phyloP scores from a whole-genome alignment of 2,888 invertebrate species.

The Caenorhabditis virilis region DNA sequence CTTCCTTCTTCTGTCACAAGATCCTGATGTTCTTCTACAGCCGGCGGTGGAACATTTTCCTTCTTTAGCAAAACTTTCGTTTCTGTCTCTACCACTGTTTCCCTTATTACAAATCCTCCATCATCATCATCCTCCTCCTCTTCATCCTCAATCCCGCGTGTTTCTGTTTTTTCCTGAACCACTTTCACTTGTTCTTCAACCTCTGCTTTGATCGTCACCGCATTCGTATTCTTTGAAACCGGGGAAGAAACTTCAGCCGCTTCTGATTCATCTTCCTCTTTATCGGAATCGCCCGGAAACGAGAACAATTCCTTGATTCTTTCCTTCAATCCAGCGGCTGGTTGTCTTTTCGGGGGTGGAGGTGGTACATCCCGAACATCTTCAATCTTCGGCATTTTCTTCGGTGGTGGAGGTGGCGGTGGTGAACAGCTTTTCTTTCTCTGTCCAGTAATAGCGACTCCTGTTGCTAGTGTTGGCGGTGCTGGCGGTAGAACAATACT shows the following conservation, averaged over 20 bases:
- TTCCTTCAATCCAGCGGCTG: slow-evolving; percentile 26
- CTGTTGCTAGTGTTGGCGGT: slow-evolving; percentile 13
- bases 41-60: no score
- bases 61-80: no score
- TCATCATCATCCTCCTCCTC: slow-evolving; percentile 3
- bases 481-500: background rate
- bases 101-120: slow-evolving; percentile 29
- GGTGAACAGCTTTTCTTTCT: no score
- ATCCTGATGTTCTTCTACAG: no score
- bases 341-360: background rate
- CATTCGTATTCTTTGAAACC: background rate
- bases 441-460: slow-evolving; percentile 4
- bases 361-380: no score
- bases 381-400: no score
- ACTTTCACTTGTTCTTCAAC: background rate
- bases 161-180: background rate
- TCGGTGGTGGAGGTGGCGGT: slow-evolving; percentile 26
- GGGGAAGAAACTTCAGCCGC: slow-evolving; percentile 7
- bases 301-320: slow-evolving; percentile 16
- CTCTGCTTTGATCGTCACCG: no score
- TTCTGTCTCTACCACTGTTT: no score
- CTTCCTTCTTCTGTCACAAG: background rate
- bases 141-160: background rate
- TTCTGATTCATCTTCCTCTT: background rate
- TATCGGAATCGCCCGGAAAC: background rate